Evolutionary conservation across 2,797 vertebrate genomes (phyloP), one percentile per base, ranked within the genome.

Genomic region (Enteromius thamalakanensis): DNA sequence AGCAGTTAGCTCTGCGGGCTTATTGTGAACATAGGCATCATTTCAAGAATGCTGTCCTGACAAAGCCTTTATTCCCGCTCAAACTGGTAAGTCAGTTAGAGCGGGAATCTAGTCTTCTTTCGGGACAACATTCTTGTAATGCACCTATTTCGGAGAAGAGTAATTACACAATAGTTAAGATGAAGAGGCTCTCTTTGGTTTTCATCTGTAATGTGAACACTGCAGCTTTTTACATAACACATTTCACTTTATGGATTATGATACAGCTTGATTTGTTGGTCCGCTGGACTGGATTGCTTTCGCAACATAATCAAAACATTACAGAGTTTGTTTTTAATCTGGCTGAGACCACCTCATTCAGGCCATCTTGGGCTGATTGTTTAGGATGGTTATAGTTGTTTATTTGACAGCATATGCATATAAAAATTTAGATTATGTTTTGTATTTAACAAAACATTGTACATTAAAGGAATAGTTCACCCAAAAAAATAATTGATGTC

Each of bases 131-230:
- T 64, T 64, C 62, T 32, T 64, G 60, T 64, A 64, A 64, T 64
- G 60, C 60, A 32, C 60, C 26, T 64, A 15, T 17, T 64, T 64
- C 15, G 6, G 62, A 8, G 6, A 64, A 64, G 62, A 64, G 62
- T 17, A 64, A 64, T 64, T 32, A 29, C 60, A 64, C 62, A 64
- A 64, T 29, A 64, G 29, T 64, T 64, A 64, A 64, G 62, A 32
- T 32, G 26, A 32, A 64, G 62, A 64, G 62, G 26, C 62, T 64
- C 6, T 64, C 62, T 64, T 64, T 64, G 60, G 60, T 32, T 15
- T 64, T 32, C 26, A 19, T 4, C 29, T 64, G 60, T 3, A 64
- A 32, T 64, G 29, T 32, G 62, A 17, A 60, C 11, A 17, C 60
- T 32, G 26, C 62, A 3, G 26, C 26, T 32, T 64, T 17, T 32